A percentile compares a stretch with the other conserved stretches of the same genome.
These are phyloP conservation scores for Trematomus loennbergii DNA, from an alignment of 2,113 vertebrate genomes.

Conservation along the genomic window DNA sequence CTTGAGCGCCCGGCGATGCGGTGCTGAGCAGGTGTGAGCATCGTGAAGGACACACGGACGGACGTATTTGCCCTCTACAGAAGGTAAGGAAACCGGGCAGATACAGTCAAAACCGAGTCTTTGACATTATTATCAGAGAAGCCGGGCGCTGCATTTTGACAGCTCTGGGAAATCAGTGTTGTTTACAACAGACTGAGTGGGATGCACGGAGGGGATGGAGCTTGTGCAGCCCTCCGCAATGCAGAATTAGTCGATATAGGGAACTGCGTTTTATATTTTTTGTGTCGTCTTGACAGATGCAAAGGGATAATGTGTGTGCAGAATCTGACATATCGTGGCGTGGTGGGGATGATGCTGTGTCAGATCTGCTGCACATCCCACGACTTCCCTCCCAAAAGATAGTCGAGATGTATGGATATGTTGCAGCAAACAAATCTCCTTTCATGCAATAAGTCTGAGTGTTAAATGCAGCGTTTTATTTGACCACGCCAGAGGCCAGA, in stretches of 20 bases:
- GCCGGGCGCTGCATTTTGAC: constrained; percentile 49
- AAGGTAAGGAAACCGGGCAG: constrained; percentile 75
- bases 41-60: constrained; percentile 74
- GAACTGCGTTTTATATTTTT: background rate
- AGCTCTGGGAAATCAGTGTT: constrained; percentile 64
- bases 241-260: constrained; percentile 65
- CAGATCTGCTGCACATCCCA: constrained; percentile 51
- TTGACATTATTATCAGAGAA: constrained; percentile 12
- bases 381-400: constrained; percentile 31
- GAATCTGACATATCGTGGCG: constrained; percentile 19
- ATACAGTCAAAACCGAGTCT: background rate
- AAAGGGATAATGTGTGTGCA: constrained; percentile 1
- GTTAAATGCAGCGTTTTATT: constrained; percentile 4
- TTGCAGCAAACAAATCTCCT: background rate
- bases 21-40: constrained; percentile 78
- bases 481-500: constrained; percentile 41
- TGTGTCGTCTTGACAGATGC: constrained; percentile 10
- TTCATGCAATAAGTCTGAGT: background rate
- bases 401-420: constrained; percentile 11
- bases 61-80: constrained; percentile 51
- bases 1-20: constrained; percentile 73
- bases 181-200: constrained; percentile 64
- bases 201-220: constrained; percentile 45
- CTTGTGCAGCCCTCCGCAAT: constrained; percentile 72
- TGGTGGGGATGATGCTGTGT: constrained; percentile 42